Evolutionary conservation across 2,797 vertebrate genomes (phyloP).

Genomic region (Acanthiza pusilla): DNA sequence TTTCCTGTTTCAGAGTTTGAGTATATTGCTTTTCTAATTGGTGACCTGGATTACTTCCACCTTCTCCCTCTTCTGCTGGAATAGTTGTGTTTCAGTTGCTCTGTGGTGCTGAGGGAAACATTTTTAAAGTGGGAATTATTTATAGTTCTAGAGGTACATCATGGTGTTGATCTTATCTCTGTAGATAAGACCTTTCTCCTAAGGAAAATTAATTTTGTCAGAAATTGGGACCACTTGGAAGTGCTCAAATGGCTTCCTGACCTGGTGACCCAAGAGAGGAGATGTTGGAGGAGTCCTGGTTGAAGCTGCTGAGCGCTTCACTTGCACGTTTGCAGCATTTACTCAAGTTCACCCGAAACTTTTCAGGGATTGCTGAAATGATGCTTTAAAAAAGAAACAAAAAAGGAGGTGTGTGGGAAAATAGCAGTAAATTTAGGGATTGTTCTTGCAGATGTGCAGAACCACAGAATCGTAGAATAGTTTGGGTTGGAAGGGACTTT

Average conservation of each 20-base stretch:
- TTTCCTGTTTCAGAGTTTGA: not conserved
- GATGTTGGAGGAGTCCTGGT: not conserved
- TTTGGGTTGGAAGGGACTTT: not conserved
- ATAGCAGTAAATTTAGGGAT: not conserved
- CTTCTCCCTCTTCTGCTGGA: not conserved
- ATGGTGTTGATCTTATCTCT: not conserved
- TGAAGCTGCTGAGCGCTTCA: not conserved
- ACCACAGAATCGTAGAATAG: not conserved
- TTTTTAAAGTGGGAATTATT: not conserved
- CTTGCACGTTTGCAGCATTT: not conserved
- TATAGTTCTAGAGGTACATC: not conserved
- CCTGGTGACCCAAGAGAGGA: not conserved
- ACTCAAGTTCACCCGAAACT: not conserved
- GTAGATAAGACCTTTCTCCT: not conserved
- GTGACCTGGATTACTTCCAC: not conserved
- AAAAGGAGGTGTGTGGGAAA: not conserved
- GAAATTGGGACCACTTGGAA: not conserved
- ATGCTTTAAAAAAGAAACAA: not conserved
- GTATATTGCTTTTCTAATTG: not conserved
- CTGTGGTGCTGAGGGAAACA: not conserved
- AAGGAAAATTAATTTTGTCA: not conserved
- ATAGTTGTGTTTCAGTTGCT: not conserved
- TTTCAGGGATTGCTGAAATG: not conserved
- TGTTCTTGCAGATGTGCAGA: not conserved
- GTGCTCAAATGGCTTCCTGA: not conserved